Percentiles rank a stretch among this genome's conserved stretches.
These are phyloP conservation scores for Manduca sexta DNA, from an alignment of 1,140 invertebrate genomes.

Conservation along the genomic window DNA sequence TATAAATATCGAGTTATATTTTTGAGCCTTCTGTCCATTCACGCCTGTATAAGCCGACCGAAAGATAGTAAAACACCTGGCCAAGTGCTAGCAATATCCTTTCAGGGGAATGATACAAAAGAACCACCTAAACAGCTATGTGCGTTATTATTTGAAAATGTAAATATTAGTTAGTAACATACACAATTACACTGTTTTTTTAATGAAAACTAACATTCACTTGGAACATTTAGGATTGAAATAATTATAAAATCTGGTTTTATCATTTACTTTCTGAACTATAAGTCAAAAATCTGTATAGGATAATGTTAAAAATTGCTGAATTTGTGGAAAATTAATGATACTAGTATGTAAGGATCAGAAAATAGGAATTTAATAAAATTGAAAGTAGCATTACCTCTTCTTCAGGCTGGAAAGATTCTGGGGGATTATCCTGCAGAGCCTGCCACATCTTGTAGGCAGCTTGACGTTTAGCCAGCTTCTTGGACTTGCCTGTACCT, in stretches of 20 bases:
- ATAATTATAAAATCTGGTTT: too few relatives aligned
- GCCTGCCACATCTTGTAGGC: slow-evolving; percentile 94
- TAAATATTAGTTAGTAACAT: not conserved
- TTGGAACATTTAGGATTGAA: too few relatives aligned
- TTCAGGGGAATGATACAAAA: slow-evolving; percentile 29
- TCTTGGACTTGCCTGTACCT: slow-evolving; percentile 95
- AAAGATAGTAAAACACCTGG: slow-evolving; percentile 73
- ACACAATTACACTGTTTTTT: not conserved
- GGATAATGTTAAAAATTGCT: too few relatives aligned
- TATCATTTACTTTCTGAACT: too few relatives aligned
- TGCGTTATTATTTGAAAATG: not conserved
- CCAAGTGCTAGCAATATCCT: slow-evolving; percentile 48
- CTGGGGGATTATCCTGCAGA: slow-evolving; percentile 83
- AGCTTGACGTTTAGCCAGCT: slow-evolving; percentile 94
- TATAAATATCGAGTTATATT: slow-evolving; percentile 9
- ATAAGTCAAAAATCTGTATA: too few relatives aligned
- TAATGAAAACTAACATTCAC: not conserved
- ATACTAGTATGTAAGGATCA: too few relatives aligned
- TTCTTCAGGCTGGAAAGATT: slow-evolving; percentile 76
- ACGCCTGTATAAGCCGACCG: slow-evolving; percentile 36
- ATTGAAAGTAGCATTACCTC: too few relatives aligned
- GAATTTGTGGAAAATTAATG: too few relatives aligned
- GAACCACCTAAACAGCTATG: slow-evolving; percentile 26
- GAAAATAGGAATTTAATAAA: too few relatives aligned
- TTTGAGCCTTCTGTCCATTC: slow-evolving; percentile 31